Percentiles rank a stretch among this genome's conserved stretches.
Conservation (phyloP, 2,797 vertebrate genomes). For the Eulemur mongoz region DNA sequence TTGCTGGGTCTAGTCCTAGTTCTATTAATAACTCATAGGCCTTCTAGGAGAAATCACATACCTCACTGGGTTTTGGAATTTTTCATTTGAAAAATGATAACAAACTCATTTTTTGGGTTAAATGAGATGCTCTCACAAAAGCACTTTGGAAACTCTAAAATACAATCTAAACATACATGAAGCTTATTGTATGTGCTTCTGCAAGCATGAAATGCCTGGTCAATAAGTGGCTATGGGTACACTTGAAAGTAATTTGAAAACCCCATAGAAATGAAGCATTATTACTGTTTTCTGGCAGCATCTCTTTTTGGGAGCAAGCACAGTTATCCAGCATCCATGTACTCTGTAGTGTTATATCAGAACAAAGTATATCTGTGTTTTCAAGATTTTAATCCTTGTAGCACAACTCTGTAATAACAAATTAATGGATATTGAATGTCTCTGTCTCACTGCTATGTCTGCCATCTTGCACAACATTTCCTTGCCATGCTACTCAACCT, state of each 20-base stretch:
- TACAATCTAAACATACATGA: no score
- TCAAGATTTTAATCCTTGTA: background rate
- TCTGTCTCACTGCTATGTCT: background rate
- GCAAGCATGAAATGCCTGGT: background rate
- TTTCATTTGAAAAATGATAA: background rate
- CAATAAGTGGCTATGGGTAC: background rate
- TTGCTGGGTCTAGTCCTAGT: background rate
- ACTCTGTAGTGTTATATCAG: background rate
- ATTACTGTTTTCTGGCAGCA: background rate
- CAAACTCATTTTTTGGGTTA: background rate
- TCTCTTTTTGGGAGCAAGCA: background rate
- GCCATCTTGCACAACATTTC: no score
- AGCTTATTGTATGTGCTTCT: background rate
- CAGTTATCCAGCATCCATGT: background rate
- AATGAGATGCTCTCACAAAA: background rate
- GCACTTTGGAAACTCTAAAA: background rate
- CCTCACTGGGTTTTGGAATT: background rate
- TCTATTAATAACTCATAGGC: background rate
- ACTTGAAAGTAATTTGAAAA: background rate
- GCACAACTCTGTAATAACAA: background rate
- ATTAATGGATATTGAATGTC: accelerated
- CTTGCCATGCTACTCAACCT: background rate
- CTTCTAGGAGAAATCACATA: background rate
- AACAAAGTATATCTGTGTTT: background rate
- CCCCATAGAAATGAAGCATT: background rate